phyloP scores from a whole-genome alignment of 1,140 invertebrate genomes.

The Caenorhabditis brenneri region DNA sequence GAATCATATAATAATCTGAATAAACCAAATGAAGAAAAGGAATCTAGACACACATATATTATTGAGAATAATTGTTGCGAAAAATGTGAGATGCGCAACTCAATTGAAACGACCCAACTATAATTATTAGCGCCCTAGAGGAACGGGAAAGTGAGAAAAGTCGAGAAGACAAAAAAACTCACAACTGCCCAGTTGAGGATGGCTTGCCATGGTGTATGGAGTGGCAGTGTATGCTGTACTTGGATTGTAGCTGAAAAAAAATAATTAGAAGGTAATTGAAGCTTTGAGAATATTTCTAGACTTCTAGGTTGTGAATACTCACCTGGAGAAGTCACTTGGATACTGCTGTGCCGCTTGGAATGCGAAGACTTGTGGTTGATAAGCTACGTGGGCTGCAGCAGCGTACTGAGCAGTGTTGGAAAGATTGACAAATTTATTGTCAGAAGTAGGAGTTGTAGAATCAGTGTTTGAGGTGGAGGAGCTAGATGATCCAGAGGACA shows the following conservation, averaged over 20 bases:
- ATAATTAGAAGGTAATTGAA: too few species aligned
- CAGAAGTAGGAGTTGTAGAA: background rate
- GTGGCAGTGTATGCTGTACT: background rate
- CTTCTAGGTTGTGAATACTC: background rate
- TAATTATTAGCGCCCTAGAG: background rate
- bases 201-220: slow-evolving; percentile 24
- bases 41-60: background rate
- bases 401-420: too few species aligned
- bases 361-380: too few species aligned
- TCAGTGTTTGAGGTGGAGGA: background rate
- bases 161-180: slow-evolving; percentile 31
- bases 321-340: background rate
- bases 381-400: too few species aligned
- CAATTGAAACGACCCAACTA: background rate
- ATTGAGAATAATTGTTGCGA: slow-evolving; percentile 36
- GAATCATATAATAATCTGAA: background rate
- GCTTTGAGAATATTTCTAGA: background rate
- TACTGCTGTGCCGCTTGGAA: background rate
- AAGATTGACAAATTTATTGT: background rate
- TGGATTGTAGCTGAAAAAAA: slow-evolving; percentile 26
- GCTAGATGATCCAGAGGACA: slow-evolving; percentile 26
- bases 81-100: background rate
- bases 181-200: slow-evolving; percentile 28
- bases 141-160: slow-evolving; percentile 17
- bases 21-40: background rate